phyloP scores from a whole-genome alignment of 2,888 invertebrate species.

The Nemotelus pantherinus region DNA sequence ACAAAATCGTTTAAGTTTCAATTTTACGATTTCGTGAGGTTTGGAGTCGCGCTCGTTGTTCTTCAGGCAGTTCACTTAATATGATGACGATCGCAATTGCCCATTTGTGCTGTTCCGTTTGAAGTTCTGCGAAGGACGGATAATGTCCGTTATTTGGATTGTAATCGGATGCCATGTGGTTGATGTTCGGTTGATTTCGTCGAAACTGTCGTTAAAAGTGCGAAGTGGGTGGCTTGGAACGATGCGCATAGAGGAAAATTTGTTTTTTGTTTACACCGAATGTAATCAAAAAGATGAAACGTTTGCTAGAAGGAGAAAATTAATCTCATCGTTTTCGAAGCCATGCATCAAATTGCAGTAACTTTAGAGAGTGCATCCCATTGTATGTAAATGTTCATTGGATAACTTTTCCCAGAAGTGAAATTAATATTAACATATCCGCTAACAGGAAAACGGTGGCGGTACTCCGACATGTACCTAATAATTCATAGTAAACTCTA shows the following conservation, averaged over 20 bases:
- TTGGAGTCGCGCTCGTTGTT: neutral
- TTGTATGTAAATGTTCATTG: neutral
- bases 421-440: no score
- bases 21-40: slow-evolving; percentile 20
- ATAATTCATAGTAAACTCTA: no score
- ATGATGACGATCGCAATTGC: neutral
- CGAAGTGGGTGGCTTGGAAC: slow-evolving; percentile 19
- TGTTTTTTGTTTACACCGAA: neutral
- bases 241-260: neutral
- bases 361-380: no score
- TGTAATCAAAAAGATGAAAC: neutral
- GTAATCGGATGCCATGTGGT: slow-evolving; percentile 25
- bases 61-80: neutral
- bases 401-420: no score
- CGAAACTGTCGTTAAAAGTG: neutral
- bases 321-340: no score
- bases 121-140: neutral
- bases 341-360: no score
- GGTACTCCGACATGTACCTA: no score
- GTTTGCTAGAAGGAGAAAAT: neutral
- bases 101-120: neutral
- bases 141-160: neutral
- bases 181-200: slow-evolving; percentile 4
- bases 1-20: slow-evolving; percentile 1
- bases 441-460: no score